Evolutionary conservation across 2,113 vertebrate genomes (phyloP), one percentile per base, ranked within the genome.

Genomic region (Eurystomus gularis): DNA sequence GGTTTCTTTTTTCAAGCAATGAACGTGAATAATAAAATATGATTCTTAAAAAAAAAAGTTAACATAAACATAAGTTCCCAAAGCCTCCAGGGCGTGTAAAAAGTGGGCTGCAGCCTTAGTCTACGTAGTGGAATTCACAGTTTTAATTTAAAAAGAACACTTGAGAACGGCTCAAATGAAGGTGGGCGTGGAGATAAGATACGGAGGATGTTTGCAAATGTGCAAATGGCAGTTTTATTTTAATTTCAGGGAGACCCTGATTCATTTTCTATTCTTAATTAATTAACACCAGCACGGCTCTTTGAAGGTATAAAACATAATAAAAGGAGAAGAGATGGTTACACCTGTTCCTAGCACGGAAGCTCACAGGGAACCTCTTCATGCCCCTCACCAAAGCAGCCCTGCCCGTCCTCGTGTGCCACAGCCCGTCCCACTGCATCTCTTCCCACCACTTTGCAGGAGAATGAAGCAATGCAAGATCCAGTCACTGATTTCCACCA

Each of bases 11-110:
- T 51, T 24, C 21, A 94, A 92, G 87, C 60, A 88, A 60, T 39
- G 58, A 48, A 71, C 48, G 73, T 90, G 86, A 97, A 96, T 96
- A 97, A 97, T 92, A 92, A 97, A 96, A 94, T 9, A 57, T 1
- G 11, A 82, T 81, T 79, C 68, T 86, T 62, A 6, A 29, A 33
- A 54, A 46, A 33, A 46, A 42, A 82, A n/a, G 24, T 75, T 85
- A 75, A 92, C 51, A 88, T 84, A 93, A 84, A 2, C 14, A 0
- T 3, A 80, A 91, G 88, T 89, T 96, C 42, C 82, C 61, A 81
- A 94, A 90, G 91, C 87, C 96, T 62, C 40, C 48, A 65, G 96
- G 93, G 80, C 9, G 0, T 44, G 66, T 57, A 62, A 81, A 91
- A 84, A 31, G 20, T 13, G 35, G 58, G 66, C 60, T 52, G n/a